These are phyloP conservation scores for Catalaphyllia jardinei DNA, from an alignment of 64 coral and sea anemone genomes.

Conservation along the genomic window DNA sequence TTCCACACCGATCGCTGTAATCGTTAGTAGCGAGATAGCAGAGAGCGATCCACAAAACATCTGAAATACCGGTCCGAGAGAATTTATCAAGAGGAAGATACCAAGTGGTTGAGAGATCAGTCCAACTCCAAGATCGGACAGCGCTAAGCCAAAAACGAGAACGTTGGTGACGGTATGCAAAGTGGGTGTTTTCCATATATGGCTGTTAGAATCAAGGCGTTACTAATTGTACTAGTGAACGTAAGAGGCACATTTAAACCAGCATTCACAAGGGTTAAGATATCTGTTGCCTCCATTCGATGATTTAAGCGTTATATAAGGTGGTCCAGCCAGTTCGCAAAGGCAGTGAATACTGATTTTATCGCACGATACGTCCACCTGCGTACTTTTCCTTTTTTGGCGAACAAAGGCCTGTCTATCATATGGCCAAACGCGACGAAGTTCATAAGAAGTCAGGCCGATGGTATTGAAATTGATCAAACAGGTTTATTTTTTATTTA, in stretches of 20 bases:
- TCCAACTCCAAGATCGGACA: slow-evolving; percentile 26
- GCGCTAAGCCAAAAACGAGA: background rate
- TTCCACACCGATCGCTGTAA: slow-evolving; percentile 25
- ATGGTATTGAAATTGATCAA: background rate
- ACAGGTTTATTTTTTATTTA: too few species aligned
- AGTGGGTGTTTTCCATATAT: slow-evolving; percentile 14
- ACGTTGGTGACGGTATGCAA: background rate
- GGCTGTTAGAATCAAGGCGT: background rate
- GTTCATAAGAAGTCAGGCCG: background rate
- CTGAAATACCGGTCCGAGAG: background rate
- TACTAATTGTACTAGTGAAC: background rate
- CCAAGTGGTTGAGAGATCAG: background rate
- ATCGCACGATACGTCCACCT: too few species aligned
- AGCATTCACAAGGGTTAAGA: background rate
- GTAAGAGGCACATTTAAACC: background rate
- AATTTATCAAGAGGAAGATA: background rate
- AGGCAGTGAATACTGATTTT: too few species aligned
- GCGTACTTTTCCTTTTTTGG: background rate
- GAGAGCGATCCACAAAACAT: background rate
- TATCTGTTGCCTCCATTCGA: background rate
- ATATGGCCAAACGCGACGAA: background rate
- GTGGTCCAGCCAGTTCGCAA: background rate
- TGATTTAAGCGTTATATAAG: background rate
- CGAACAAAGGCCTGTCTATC: background rate
- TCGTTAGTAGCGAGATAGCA: background rate